Evolutionary conservation across 2,113 vertebrate species (phyloP).

Genomic region (Phylloscopus whistleri): DNA sequence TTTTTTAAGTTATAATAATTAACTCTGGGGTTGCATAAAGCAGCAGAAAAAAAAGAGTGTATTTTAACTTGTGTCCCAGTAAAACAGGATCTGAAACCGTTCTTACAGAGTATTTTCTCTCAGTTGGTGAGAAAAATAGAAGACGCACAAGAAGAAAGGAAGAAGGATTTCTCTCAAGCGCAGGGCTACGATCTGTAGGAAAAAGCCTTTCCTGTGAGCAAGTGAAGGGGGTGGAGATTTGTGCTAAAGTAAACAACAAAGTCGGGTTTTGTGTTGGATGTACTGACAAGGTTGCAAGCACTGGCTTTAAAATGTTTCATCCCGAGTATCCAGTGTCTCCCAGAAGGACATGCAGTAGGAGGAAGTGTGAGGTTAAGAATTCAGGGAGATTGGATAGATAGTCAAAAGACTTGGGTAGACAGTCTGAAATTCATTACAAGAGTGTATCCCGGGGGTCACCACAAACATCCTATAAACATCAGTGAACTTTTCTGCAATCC

Average conservation of each 20-base stretch:
- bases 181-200: neutral
- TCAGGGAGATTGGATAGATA: conserved; percentile 75
- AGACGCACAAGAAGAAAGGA: neutral
- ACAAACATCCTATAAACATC: conserved; percentile 60
- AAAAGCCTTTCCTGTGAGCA: conserved; percentile 69
- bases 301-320: conserved; percentile 68
- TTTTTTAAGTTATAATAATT: neutral
- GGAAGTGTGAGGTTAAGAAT: conserved; percentile 79
- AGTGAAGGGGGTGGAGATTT: conserved; percentile 60
- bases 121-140: neutral
- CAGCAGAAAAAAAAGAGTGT: neutral
- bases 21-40: neutral
- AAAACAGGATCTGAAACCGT: neutral
- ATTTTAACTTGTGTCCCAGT: neutral
- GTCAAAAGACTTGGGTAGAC: conserved; percentile 45
- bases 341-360: conserved; percentile 73
- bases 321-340: conserved; percentile 74
- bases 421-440: conserved; percentile 75
- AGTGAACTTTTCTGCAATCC: conserved; percentile 40
- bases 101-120: neutral
- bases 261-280: conserved; percentile 38
- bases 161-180: neutral
- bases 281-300: conserved; percentile 58
- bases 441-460: conserved; percentile 56
- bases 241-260: conserved; percentile 66